These are phyloP conservation scores for Porites lobata DNA, from an alignment of 92 coral and sea anemone genomes.

Conservation along the genomic window DNA sequence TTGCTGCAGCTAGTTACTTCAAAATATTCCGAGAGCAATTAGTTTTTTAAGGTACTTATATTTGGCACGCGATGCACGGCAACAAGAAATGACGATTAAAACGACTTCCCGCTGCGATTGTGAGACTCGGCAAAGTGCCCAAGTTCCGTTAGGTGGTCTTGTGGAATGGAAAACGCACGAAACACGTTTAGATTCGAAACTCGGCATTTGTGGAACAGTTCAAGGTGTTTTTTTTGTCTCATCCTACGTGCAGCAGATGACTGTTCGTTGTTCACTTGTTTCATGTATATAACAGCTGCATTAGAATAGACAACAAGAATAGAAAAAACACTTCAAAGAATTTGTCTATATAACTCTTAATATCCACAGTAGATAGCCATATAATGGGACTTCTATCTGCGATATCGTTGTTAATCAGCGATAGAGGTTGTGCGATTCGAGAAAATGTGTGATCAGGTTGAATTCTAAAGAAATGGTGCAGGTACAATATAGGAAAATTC, in stretches of 20 bases:
- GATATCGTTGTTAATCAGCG: no score
- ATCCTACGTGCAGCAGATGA: not conserved
- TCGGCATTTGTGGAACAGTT: not conserved
- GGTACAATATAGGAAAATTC: no score
- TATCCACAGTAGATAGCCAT: no score
- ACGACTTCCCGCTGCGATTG: slow-evolving; percentile 3
- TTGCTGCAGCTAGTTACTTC: not conserved
- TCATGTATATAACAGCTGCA: no score
- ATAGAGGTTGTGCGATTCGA: no score
- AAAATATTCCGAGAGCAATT: not conserved
- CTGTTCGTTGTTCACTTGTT: no score
- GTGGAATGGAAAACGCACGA: not conserved
- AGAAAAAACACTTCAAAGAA: no score
- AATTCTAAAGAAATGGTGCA: no score
- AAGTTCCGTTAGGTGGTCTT: not conserved
- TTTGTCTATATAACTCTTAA: no score
- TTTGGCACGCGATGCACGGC: not conserved
- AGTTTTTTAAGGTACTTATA: not conserved
- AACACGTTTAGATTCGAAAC: not conserved
- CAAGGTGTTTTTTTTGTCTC: not conserved
- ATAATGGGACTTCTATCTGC: no score
- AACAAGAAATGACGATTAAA: not conserved
- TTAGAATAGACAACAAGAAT: no score
- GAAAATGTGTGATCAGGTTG: no score
- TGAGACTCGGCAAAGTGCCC: not conserved